Evolutionary conservation across 2,888 invertebrate genomes (phyloP).

Genomic region (Pollenia labialis): DNA sequence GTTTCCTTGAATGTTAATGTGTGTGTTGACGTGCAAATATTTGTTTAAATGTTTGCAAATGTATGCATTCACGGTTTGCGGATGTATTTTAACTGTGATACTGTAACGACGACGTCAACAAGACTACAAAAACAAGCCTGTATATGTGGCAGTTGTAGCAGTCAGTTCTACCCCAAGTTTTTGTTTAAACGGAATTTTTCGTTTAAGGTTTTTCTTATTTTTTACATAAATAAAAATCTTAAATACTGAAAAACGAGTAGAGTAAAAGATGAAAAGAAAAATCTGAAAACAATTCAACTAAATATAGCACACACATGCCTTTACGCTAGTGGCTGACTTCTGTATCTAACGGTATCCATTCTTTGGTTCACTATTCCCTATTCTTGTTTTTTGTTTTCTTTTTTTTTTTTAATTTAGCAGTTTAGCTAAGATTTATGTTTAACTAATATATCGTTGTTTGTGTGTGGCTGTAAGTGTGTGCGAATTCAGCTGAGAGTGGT

Average conservation of each 20-base stretch:
- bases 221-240: not conserved
- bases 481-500: slow-evolving; percentile 26
- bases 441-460: not conserved
- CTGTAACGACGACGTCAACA: not conserved
- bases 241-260: not conserved
- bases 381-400: slow-evolving; percentile 18
- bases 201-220: slow-evolving; percentile 9
- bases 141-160: slow-evolving; percentile 21
- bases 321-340: slow-evolving; percentile 50
- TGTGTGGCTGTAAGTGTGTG: not conserved
- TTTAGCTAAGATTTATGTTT: slow-evolving; percentile 66
- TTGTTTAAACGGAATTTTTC: slow-evolving; percentile 9
- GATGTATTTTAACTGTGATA: slow-evolving; percentile 43
- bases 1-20: not conserved
- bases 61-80: slow-evolving; percentile 51
- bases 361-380: slow-evolving; percentile 8
- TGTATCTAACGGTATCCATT: slow-evolving; percentile 41
- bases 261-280: not conserved
- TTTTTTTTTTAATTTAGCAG: slow-evolving; percentile 51
- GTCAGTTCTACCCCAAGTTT: slow-evolving; percentile 23
- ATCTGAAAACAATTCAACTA: slow-evolving; percentile 45
- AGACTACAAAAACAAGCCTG: too few relatives aligned
- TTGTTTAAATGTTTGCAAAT: slow-evolving; percentile 9
- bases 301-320: slow-evolving; percentile 67
- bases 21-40: slow-evolving; percentile 7